phyloP scores from a whole-genome alignment of 2,113 vertebrate species.

The Nymphicus hollandicus region DNA sequence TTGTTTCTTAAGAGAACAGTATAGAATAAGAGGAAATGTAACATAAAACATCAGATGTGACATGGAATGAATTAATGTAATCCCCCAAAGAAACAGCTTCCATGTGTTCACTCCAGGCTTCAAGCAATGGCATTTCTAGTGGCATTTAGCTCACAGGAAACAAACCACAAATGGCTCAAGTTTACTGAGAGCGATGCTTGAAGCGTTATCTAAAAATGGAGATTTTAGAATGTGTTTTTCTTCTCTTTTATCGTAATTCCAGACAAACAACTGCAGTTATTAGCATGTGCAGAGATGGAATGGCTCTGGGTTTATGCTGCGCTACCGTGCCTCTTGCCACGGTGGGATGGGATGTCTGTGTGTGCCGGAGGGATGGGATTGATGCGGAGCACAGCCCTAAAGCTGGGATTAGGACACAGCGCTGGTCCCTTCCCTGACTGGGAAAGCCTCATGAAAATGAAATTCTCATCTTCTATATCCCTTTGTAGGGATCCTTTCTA shows the following conservation, averaged over 20 bases:
- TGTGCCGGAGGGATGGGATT: neutral
- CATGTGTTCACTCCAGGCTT: neutral
- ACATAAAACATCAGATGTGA: neutral
- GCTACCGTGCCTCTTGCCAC: neutral
- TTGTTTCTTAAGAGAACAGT: neutral
- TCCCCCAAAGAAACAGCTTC: neutral
- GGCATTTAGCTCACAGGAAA: constrained; percentile 11
- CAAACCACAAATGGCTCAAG: neutral
- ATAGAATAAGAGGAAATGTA: neutral
- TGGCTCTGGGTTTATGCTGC: neutral
- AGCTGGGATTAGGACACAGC: neutral
- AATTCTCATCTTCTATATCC: neutral
- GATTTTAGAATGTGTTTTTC: neutral
- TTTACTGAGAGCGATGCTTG: neutral
- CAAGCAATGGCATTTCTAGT: neutral
- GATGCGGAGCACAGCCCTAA: neutral
- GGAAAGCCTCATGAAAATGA: neutral
- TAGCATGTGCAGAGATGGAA: neutral
- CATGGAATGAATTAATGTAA: neutral
- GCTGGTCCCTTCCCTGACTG: neutral
- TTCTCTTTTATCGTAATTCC: neutral
- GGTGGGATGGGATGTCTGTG: neutral
- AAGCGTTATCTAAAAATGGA: neutral
- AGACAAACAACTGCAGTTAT: neutral
- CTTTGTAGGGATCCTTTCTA: neutral